Conservation (phyloP, 2,797 vertebrate genomes). For the Denticeps clupeoides region DNA sequence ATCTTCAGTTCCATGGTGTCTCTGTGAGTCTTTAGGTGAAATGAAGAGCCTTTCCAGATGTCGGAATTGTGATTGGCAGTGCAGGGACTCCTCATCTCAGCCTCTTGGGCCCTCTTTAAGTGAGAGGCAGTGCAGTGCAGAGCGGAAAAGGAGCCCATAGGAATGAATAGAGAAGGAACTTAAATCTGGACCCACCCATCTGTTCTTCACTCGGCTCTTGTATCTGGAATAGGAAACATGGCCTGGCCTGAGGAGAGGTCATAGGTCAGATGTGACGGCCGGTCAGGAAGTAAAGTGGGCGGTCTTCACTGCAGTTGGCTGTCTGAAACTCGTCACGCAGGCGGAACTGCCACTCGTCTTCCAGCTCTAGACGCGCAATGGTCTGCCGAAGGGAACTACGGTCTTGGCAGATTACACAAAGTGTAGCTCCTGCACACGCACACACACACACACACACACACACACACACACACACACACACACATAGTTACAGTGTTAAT, state of each 20-base stretch:
- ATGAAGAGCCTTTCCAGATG: background rate
- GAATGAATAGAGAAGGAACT: no score
- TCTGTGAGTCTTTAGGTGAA: background rate
- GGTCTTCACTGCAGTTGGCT: slow-evolving; percentile 88
- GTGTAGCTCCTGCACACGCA: slow-evolving; percentile 73
- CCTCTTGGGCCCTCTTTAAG: no score
- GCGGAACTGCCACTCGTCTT: slow-evolving; percentile 97
- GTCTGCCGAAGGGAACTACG: slow-evolving; percentile 91
- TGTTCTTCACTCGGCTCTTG: no score
- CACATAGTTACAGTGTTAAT: background rate
- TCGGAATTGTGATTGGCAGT: background rate
- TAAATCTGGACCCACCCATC: no score
- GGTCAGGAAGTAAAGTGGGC: slow-evolving; percentile 90
- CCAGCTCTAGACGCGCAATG: slow-evolving; percentile 85
- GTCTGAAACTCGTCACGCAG: slow-evolving; percentile 96
- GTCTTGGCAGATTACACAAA: slow-evolving; percentile 96
- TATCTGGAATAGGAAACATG: no score
- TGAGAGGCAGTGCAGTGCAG: no score
- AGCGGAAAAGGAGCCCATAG: no score
- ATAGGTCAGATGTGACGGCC: slow-evolving; percentile 77
- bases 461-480: background rate
- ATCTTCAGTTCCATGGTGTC: slow-evolving; percentile 36
- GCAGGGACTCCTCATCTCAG: no score
- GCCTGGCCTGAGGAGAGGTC: no score
- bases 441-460: background rate